Evolutionary conservation across 2,888 invertebrate species (phyloP), one percentile per base, ranked within the genome.

Genomic region (Dynastes tityus): DNA sequence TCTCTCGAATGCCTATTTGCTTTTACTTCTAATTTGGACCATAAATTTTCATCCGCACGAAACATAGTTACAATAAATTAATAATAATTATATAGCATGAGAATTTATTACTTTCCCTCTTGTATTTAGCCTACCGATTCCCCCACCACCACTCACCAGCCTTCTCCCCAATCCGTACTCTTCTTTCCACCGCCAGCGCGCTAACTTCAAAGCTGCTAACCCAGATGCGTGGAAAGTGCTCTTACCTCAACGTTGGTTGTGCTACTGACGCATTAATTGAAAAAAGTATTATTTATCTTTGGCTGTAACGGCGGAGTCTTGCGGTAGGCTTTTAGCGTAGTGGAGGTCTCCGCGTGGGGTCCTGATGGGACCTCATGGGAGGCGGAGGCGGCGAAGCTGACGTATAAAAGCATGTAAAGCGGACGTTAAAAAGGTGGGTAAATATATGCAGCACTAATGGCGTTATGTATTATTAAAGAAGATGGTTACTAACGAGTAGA

Each of bases 211-310:
- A 55, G 9, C 55, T 22, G 22, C 55, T 8, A 16, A 16, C 22
- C 16, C 16, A 55, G 55, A 55, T 55, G 55, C 55, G 55, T 27
- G 8, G 55, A 55, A 55, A 55, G 27, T 27, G 55, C 27, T 55
- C 8, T 55, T 27, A 55, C 55, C 55, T 55, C 22, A 16, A 6
- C 55, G 64, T 64, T 5, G 22, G 37, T 8, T n/a, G 40, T 8
- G 16, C 65, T 6, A 22, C 45, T n/a, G 22, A 3, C 11, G 45
- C 22, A 45, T 65, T 65, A 65, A 65, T 65, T 63, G 40, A 45
- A 45, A 65, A 65, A 65, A 65, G 65, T 65, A 65, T 65, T 65
- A 65, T 65, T 65, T 65, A 65, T 65, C 65, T 45, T 65, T 45
- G 6, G 65, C 65, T 22, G 65, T 40, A 22, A 22, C 22, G n/a